Evolutionary conservation across 2,797 vertebrate species (phyloP), one percentile per base, ranked within the genome.

Genomic region (Chlorospingus semifuscus): DNA sequence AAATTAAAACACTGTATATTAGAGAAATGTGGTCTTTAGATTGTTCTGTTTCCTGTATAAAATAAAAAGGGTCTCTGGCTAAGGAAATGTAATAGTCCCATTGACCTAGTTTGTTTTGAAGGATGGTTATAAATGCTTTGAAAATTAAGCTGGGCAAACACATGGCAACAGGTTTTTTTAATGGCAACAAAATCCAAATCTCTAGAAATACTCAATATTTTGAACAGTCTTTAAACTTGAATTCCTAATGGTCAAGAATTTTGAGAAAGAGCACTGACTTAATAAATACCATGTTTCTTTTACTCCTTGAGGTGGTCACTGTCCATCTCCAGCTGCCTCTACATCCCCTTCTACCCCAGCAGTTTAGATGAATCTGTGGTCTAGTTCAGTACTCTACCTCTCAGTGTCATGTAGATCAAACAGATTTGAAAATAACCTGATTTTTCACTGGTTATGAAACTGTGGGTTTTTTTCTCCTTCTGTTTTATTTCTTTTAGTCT

Each of bases 271-370:
- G 8, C 10, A 7, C 22, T 64, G 24, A 20, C 47, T 76, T 56
- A 21, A 15, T 34, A n/a, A 24, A 37, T 55, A 16, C 12, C 12
- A 4, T n/a, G 8, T 81, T 75, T 83, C 39, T 83, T 55, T 39
- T 61, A 36, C 16, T 86, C 15, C 13, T 75, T 81, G 50, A 32
- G 6, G 10, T 60, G 27, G 15, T 60, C 32, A 29, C 29, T 87
- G 27, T 71, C 36, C 9, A 14, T 23, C 4, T 4, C 19, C 22
- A 65, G 32, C 8, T 4, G 3, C 23, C 11, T 39, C 9, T 17
- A 14, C 6, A 3, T n/a, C 3, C 4, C 2, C 4, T 22, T 15
- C 10, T 10, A 16, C 4, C 8, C 5, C 18, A 46, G 12, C 14
- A 32, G 27, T 44, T 42, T 59, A 44, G 14, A 19, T 39, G 8